Evolutionary conservation across 1,140 invertebrate genomes (phyloP).

Genomic region (Rhyacophila brunnea): DNA sequence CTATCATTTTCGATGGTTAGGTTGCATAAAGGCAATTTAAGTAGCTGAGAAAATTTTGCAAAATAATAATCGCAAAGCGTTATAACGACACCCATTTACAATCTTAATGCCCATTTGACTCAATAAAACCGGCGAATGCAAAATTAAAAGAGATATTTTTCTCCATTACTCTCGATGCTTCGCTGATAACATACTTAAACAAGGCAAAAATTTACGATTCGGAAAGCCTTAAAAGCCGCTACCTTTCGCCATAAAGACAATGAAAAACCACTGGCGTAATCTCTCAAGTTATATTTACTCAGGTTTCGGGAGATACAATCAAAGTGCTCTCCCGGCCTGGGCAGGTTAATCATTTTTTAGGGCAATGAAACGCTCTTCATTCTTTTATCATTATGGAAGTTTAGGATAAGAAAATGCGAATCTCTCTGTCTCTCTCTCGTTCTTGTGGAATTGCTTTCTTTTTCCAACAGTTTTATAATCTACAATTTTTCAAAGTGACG

Average conservation of each 20-base stretch:
- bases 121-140: neutral
- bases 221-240: neutral
- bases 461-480: too few species aligned
- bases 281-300: conserved; percentile 20
- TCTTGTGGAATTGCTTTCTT: too few species aligned
- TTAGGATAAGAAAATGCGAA: neutral
- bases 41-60: neutral
- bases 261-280: neutral
- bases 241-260: conserved; percentile 11
- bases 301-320: conserved; percentile 20
- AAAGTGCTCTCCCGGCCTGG: neutral
- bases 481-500: too few species aligned
- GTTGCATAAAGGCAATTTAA: too few species aligned
- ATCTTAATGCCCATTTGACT: neutral
- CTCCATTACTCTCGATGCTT: neutral
- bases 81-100: neutral
- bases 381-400: conserved; percentile 2
- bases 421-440: too few species aligned
- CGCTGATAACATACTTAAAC: neutral
- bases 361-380: neutral
- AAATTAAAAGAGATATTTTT: neutral
- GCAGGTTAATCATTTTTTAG: conserved; percentile 20
- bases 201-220: too few species aligned
- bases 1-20: too few species aligned
- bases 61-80: neutral